Percentiles rank a stretch among this genome's conserved stretches.
Conservation (phyloP, 2,888 invertebrate genomes). For the Tridacna crocea region DNA sequence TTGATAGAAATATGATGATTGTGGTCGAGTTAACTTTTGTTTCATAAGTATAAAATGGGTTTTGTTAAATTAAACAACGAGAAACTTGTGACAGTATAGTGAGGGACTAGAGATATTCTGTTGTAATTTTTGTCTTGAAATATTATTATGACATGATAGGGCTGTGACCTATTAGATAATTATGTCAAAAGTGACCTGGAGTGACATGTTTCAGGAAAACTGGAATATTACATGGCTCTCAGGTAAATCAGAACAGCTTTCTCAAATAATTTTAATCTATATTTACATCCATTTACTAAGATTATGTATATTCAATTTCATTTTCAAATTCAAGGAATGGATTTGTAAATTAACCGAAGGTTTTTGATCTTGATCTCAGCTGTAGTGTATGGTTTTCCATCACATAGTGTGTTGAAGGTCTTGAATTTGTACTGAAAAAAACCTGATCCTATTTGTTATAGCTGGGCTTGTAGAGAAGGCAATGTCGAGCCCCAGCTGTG, state of each 20-base stretch:
- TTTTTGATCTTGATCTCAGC: no score
- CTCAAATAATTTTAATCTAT: no score
- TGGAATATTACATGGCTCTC: slow-evolving; percentile 1
- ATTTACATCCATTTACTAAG: no score
- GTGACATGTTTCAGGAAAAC: slow-evolving; percentile 23
- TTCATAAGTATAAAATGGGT: not conserved
- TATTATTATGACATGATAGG: not conserved
- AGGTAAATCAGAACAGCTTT: not conserved
- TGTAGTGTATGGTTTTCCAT: no score
- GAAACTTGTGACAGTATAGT: not conserved
- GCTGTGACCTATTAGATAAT: not conserved
- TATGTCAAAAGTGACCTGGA: slow-evolving; percentile 30
- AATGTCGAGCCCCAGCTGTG: no score
- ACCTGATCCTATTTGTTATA: no score
- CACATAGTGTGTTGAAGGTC: no score
- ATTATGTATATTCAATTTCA: no score
- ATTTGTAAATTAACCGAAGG: no score
- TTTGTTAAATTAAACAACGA: not conserved
- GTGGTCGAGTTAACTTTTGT: not conserved
- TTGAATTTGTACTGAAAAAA: no score
- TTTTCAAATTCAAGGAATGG: no score
- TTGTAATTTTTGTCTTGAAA: not conserved
- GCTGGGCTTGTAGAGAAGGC: no score
- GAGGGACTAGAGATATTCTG: not conserved
- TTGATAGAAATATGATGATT: not conserved